Percentiles rank a stretch among this genome's conserved stretches.
phyloP scores from a whole-genome alignment of 2,113 vertebrate species.

The Dinomys branickii region DNA sequence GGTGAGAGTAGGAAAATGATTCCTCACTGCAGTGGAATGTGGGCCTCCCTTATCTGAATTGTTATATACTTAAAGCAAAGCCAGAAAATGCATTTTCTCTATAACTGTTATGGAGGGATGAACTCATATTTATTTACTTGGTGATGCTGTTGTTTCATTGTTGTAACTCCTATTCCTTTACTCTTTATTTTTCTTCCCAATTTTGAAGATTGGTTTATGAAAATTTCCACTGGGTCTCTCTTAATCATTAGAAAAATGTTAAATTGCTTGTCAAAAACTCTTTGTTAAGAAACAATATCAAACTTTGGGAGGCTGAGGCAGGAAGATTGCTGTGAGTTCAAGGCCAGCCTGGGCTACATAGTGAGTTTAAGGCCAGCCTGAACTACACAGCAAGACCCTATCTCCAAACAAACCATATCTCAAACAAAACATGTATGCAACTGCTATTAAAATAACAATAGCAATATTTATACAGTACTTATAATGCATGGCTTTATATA shows the following conservation, averaged over 20 bases:
- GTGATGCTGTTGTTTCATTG: neutral
- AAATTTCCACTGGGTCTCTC: neutral
- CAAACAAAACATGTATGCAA: neutral
- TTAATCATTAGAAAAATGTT: constrained; percentile 11
- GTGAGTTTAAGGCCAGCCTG: neutral
- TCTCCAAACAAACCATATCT: neutral
- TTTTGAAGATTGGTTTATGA: neutral
- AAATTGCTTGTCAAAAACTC: neutral
- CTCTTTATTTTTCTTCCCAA: neutral
- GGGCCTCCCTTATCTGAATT: constrained; percentile 32
- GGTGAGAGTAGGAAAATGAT: neutral
- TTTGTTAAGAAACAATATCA: neutral
- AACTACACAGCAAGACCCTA: neutral
- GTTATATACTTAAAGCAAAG: constrained; percentile 6
- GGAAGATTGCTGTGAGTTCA: neutral
- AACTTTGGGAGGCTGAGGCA: neutral
- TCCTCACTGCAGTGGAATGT: neutral
- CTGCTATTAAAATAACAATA: constrained; percentile 41
- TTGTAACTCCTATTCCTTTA: constrained; percentile 21
- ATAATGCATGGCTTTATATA: neutral
- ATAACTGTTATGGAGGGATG: neutral
- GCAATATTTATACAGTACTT: neutral
- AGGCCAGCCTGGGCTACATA: neutral
- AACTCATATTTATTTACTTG: constrained; percentile 17
- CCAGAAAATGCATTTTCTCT: neutral